Evolutionary conservation across 2,888 invertebrate genomes (phyloP).

Genomic region (Patella depressa): DNA sequence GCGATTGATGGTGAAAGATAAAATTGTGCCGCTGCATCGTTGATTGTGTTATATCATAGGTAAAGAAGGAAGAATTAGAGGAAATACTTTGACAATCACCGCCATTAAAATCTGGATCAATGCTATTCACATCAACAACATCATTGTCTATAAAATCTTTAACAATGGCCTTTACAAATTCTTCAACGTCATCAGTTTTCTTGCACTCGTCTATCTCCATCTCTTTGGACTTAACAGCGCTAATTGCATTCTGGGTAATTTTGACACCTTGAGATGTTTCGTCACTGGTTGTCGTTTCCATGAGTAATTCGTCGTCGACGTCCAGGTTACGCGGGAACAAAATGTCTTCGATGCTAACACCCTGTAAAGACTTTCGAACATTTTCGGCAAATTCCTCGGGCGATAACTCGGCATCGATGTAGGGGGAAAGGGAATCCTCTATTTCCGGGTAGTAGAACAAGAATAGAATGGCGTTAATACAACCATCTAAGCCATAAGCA

Average conservation of each 20-base stretch:
- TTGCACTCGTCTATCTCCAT: neutral
- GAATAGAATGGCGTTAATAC: slow-evolving; percentile 59
- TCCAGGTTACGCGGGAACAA: slow-evolving; percentile 22
- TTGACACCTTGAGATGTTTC: too few relatives aligned
- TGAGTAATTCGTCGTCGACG: neutral
- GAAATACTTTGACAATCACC: too few relatives aligned
- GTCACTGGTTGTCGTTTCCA: too few relatives aligned
- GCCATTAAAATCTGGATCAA: too few relatives aligned
- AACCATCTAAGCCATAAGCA: slow-evolving; percentile 50
- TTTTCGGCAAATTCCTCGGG: slow-evolving; percentile 44
- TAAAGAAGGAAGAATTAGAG: too few relatives aligned
- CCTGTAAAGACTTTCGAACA: slow-evolving; percentile 47
- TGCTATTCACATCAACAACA: too few relatives aligned
- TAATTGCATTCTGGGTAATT: too few relatives aligned
- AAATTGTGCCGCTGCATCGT: too few relatives aligned
- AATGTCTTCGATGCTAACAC: slow-evolving; percentile 46
- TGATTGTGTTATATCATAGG: too few relatives aligned
- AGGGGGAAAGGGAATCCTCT: slow-evolving; percentile 53
- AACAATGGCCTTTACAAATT: neutral
- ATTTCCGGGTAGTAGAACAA: slow-evolving; percentile 59
- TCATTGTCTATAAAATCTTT: neutral
- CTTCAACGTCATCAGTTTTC: neutral
- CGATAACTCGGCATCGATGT: slow-evolving; percentile 33
- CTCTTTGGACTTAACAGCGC: too few relatives aligned
- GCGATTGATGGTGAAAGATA: too few relatives aligned